These are phyloP conservation scores for Molothrus ater DNA, from an alignment of 2,797 vertebrate species.

Conservation along the genomic window DNA sequence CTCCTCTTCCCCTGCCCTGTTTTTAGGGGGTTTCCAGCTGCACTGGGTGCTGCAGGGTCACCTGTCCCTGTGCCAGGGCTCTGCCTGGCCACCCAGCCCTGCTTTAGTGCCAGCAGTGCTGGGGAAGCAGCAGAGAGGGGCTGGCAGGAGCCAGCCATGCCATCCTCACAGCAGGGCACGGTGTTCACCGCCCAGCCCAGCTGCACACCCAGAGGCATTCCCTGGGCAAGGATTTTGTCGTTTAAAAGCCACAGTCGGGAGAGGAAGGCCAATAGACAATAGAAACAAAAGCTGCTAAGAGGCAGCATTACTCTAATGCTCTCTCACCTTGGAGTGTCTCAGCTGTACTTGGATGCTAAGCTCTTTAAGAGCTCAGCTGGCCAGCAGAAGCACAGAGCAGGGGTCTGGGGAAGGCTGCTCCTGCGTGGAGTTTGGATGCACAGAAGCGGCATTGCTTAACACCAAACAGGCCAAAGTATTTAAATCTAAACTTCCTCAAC, in stretches of 20 bases:
- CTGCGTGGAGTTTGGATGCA: neutral
- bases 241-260: neutral
- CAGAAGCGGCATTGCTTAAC: neutral
- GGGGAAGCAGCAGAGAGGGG: neutral
- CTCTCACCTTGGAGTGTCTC: neutral
- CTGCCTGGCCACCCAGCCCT: neutral
- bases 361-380: neutral
- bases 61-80: neutral
- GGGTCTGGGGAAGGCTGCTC: neutral
- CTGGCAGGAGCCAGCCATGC: neutral
- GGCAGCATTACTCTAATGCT: neutral
- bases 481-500: neutral
- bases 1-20: neutral
- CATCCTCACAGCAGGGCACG: neutral
- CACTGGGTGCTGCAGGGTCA: neutral
- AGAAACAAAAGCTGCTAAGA: neutral
- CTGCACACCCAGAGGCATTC: neutral
- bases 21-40: neutral
- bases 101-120: fast-evolving
- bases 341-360: neutral
- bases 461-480: neutral
- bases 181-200: neutral
- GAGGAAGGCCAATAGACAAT: neutral
- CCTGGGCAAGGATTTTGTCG: neutral
- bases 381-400: neutral